Evolutionary conservation across 1,140 invertebrate genomes (phyloP), one percentile per base, ranked within the genome.

Genomic region (Musca vetustissima): DNA sequence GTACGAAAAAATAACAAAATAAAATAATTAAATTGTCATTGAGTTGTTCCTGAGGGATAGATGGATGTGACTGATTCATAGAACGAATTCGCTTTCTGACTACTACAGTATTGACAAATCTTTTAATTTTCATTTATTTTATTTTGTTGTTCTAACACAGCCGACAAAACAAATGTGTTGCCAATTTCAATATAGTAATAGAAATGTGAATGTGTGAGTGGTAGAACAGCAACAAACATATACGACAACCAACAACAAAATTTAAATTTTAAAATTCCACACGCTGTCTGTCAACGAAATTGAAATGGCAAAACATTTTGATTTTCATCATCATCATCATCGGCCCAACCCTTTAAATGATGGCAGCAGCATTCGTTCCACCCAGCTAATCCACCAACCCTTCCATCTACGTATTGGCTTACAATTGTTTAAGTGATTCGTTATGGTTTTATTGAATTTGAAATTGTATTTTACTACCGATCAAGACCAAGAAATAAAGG

Each of bases 191-290:
- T 61, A 43, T 36, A 19, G 2, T 61, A 3, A 8, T 4, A 28
- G n/a, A 19, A 59, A 17, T 25, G 24, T 28, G 28, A 15, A 13
- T 25, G 28, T 28, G 3, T 28, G 36, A 43, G 13, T 8, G 36
- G 36, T 43, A 43, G 36, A 43, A 43, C 6, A 6, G 11, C 36
- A 43, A 43, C 36, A 43, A 43, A 28, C 24, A 57, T 28, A 14
- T 57, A 17, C 19, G 28, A n/a, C 2, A 28, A 28, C 28, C 28
- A 8, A 19, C 8, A 52, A 19, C 19, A 61, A 21, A 61, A 61
- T 61, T 61, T 61, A 61, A 61, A 61, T 61, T 61, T 61, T 61
- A 61, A 61, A 61, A 61, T 61, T 61, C 43, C 28, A 61, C 57
- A 32, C 43, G n/a, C 43, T 61, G 57, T 36, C 57, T 36, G 28